These are phyloP conservation scores for Elephas maximus DNA, from an alignment of 2,113 vertebrate species.

Conservation along the genomic window DNA sequence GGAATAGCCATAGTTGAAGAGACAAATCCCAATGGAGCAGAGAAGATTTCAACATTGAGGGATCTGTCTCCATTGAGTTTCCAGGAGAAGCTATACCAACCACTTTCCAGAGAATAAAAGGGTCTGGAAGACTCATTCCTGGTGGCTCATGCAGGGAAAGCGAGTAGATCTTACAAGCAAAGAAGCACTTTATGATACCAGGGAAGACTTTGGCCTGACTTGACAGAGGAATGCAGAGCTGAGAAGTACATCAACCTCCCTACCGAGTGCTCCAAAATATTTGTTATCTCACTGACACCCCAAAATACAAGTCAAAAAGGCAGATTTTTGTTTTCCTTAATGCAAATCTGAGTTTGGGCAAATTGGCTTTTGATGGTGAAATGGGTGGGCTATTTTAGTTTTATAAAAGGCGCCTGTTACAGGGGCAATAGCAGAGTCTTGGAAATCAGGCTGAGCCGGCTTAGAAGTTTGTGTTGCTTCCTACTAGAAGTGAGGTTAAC, in stretches of 20 bases:
- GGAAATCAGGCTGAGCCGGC: not conserved
- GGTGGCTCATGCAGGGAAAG: not conserved
- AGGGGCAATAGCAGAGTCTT: not conserved
- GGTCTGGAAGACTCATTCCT: not conserved
- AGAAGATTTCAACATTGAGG: slow-evolving; percentile 21
- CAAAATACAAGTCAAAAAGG: not conserved
- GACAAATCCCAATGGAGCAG: not conserved
- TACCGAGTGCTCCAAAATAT: not conserved
- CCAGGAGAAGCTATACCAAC: not conserved
- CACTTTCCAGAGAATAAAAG: not conserved
- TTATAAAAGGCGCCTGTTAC: not conserved
- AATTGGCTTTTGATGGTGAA: not conserved
- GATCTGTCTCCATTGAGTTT: not conserved
- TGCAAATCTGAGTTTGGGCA: not conserved
- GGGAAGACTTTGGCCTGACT: not conserved
- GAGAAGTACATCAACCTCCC: not conserved
- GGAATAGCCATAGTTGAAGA: not conserved
- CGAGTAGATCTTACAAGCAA: not conserved
- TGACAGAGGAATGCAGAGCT: not conserved
- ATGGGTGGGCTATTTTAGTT: not conserved
- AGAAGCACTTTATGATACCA: not conserved
- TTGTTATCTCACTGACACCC: not conserved
- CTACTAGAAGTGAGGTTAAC: not conserved
- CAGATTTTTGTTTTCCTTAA: not conserved
- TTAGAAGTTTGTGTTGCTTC: not conserved